phyloP scores from a whole-genome alignment of 2,113 vertebrate genomes.

The Gymnorhina tibicen region DNA sequence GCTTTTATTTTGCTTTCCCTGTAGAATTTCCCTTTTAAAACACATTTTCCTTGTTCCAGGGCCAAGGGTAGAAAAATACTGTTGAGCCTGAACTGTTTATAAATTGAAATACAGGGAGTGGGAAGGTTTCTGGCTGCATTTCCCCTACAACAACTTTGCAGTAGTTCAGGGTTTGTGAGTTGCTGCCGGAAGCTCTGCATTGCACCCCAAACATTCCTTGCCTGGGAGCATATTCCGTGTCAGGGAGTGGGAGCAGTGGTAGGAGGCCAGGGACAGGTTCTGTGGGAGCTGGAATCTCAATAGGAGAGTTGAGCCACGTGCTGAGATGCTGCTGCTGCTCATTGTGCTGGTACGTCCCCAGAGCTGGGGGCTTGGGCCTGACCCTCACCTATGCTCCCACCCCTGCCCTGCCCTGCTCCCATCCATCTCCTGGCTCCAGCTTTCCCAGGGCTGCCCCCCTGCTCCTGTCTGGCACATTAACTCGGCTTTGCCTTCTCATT shows the following conservation, averaged over 20 bases:
- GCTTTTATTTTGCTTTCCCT: neutral
- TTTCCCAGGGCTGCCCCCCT: neutral
- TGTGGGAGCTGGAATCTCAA: accelerated
- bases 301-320: accelerated
- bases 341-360: neutral
- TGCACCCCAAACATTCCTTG: neutral
- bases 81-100: neutral
- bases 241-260: neutral
- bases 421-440: neutral
- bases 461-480: conserved; percentile 17
- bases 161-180: neutral
- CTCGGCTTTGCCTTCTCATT: conserved; percentile 35
- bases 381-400: neutral
- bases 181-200: neutral
- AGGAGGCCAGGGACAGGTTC: neutral
- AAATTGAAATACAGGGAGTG: accelerated
- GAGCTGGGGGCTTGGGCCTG: neutral
- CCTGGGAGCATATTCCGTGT: neutral
- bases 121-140: neutral
- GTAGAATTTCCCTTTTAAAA: neutral
- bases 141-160: neutral
- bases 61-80: neutral
- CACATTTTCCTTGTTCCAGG: neutral
- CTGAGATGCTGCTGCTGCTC: neutral
- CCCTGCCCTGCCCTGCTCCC: neutral